phyloP scores from a whole-genome alignment of 1,140 invertebrate genomes.

The Notospermus geniculatus region DNA sequence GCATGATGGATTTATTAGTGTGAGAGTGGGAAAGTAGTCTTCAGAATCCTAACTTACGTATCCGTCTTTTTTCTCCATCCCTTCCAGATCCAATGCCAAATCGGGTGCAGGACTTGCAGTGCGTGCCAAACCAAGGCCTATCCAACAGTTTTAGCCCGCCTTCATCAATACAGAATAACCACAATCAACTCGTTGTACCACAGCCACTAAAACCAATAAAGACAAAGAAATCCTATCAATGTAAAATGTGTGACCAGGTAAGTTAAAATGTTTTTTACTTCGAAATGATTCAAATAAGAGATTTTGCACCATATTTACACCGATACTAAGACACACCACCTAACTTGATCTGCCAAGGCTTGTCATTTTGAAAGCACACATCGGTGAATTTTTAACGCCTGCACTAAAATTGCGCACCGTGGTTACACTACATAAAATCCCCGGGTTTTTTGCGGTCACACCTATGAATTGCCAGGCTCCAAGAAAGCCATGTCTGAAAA shows the following conservation, averaged over 20 bases:
- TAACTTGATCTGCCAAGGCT: not conserved
- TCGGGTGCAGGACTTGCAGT: too few species aligned
- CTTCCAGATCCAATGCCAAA: too few species aligned
- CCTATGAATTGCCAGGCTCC: too few species aligned
- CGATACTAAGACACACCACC: not conserved
- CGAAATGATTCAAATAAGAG: not conserved
- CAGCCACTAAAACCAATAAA: conserved; percentile 78
- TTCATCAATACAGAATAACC: not conserved
- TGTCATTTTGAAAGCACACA: not conserved
- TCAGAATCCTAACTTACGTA: too few species aligned
- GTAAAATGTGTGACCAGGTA: conserved; percentile 99
- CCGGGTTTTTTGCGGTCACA: too few species aligned
- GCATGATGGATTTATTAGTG: too few species aligned
- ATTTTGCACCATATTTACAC: not conserved
- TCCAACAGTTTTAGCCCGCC: conserved; percentile 3
- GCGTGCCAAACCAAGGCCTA: too few species aligned
- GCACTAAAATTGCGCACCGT: not conserved
- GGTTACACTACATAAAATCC: not conserved
- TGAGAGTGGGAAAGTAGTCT: too few species aligned
- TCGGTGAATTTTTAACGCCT: not conserved
- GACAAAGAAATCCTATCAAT: conserved; percentile 70
- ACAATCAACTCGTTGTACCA: conserved; percentile 73
- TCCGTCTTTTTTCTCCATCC: too few species aligned
- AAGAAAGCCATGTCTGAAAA: too few species aligned
- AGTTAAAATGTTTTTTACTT: conserved; percentile 49